Evolutionary conservation across 2,888 invertebrate genomes (phyloP).

Genomic region (Torymus aiolomorphi): DNA sequence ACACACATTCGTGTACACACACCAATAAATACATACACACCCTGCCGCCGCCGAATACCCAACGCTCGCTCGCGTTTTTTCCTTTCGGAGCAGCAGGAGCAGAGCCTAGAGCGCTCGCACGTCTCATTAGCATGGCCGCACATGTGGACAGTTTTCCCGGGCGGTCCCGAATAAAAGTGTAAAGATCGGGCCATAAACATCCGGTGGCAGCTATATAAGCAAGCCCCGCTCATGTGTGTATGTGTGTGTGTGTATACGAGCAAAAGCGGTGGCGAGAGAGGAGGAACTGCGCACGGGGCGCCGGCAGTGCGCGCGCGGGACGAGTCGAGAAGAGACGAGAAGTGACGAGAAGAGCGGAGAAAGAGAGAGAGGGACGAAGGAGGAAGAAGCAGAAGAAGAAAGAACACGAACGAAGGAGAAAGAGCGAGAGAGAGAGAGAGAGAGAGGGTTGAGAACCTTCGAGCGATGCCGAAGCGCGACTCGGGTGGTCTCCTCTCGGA

Average conservation of each 20-base stretch:
- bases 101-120: neutral
- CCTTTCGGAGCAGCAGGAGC: constrained; percentile 6
- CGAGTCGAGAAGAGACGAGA: constrained; percentile 41
- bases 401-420: constrained; percentile 36
- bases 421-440: constrained; percentile 45
- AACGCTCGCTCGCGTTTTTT: too few species aligned
- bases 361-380: constrained; percentile 36
- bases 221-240: constrained; percentile 49
- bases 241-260: constrained; percentile 20
- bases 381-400: constrained; percentile 43
- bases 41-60: constrained; percentile 1
- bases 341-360: constrained; percentile 32
- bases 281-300: constrained; percentile 33
- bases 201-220: constrained; percentile 53
- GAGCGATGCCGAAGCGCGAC: constrained; percentile 64
- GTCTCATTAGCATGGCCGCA: constrained; percentile 34
- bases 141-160: constrained; percentile 25
- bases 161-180: constrained; percentile 36
- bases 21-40: too few species aligned
- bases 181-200: constrained; percentile 52
- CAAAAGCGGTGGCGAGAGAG: constrained; percentile 56
- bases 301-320: constrained; percentile 34
- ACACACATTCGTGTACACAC: too few species aligned
- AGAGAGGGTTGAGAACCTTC: constrained; percentile 69
- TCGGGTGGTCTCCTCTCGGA: constrained; percentile 72